Evolutionary conservation across 2,888 invertebrate genomes (phyloP).

Genomic region (Altica lythri): DNA sequence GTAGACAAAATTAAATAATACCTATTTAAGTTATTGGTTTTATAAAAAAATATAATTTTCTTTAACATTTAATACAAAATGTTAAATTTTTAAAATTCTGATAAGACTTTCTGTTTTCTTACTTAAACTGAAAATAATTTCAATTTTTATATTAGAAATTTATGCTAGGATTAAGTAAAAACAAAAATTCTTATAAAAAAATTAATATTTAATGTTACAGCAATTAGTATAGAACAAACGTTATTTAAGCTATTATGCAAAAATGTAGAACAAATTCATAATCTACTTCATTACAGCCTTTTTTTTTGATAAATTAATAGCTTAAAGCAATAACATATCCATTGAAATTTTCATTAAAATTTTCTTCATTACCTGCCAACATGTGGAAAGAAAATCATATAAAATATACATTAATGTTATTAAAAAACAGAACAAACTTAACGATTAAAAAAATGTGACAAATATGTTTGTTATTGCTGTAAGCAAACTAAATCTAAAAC

Average conservation of each 20-base stretch:
- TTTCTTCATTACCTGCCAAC: neutral
- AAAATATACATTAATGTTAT: neutral
- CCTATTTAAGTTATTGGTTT: no score
- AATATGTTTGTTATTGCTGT: constrained; percentile 11
- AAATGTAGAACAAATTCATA: constrained; percentile 10
- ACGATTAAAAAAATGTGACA: neutral
- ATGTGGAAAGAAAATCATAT: neutral
- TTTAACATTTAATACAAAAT: no score
- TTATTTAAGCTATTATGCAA: constrained; percentile 16
- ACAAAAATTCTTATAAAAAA: no score
- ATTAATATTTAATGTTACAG: constrained; percentile 13
- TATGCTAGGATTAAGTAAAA: no score
- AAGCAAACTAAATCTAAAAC: constrained; percentile 6
- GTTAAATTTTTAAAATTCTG: no score
- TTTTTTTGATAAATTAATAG: constrained; percentile 26
- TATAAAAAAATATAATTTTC: no score
- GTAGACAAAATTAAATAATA: no score
- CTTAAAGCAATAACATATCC: constrained; percentile 23
- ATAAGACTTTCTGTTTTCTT: no score
- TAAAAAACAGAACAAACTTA: neutral
- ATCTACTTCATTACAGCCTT: constrained; percentile 30
- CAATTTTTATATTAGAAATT: no score
- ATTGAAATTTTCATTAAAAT: constrained; percentile 2
- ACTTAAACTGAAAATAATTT: no score
- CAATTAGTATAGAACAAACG: constrained; percentile 14